Conservation (phyloP, 2,888 invertebrate species). For the Sarcophaga variegata region DNA sequence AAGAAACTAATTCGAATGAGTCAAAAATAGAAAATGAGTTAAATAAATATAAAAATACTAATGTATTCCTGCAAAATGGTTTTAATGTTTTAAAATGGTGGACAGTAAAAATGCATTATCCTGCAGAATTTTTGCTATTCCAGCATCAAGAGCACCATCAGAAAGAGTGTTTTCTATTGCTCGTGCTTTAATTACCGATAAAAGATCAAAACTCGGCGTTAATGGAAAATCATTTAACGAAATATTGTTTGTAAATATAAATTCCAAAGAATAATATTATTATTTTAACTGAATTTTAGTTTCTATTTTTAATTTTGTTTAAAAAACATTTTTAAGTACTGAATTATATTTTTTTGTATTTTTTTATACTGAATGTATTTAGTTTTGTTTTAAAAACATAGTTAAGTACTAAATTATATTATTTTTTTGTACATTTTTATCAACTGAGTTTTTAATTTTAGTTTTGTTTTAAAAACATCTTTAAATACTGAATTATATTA, state of each 20-base stretch:
- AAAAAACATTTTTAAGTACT: too few species aligned
- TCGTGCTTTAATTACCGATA: constrained; percentile 45
- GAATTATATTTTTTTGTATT: too few species aligned
- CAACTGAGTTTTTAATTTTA: too few species aligned
- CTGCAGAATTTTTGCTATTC: constrained; percentile 49
- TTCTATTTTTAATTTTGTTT: too few species aligned
- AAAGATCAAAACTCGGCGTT: constrained; percentile 32
- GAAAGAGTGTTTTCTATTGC: constrained; percentile 45
- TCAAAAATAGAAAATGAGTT: constrained; percentile 46
- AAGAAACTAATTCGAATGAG: constrained; percentile 30
- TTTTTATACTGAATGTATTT: too few species aligned
- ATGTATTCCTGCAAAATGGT: constrained; percentile 39
- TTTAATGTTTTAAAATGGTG: constrained; percentile 57
- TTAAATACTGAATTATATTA: too few species aligned
- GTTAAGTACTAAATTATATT: too few species aligned
- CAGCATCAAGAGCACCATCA: constrained; percentile 48
- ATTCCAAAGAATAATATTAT: too few species aligned
- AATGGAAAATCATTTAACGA: constrained; percentile 42
- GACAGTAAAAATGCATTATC: constrained; percentile 45
- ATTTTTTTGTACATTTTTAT: too few species aligned
- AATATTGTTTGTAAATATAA: constrained; percentile 22
- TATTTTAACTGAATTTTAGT: too few species aligned
- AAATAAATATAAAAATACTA: constrained; percentile 46
- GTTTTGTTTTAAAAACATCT: too few species aligned
- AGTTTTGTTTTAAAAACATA: too few species aligned